Base-by-base conservation (phyloP, 2,888 invertebrate genomes). In the Agriotes lineatus region DNA sequence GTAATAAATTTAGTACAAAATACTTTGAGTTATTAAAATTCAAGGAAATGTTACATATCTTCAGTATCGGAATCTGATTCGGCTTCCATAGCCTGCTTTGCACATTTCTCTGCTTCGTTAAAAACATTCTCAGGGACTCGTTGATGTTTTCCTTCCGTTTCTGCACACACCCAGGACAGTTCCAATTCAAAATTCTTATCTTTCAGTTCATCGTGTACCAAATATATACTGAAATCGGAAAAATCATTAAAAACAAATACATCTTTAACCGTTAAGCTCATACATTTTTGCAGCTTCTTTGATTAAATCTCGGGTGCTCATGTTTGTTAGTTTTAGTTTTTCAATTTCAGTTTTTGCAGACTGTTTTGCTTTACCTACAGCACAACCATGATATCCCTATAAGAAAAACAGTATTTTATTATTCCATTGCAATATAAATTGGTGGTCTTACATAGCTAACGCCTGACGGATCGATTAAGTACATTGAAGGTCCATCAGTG, bases 331-430 rank as follows among this genome's bases (percentile, higher is more conserved):
- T 82, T 96, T 97, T 56, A 98, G 85, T 83, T 99, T 99, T 83
- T 99, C 99, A 81, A 99, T 97, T 88, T 99, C 99, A 50, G 99
- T 99, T 87, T 99, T 99, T 0, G 99, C 99, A 45, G 97, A 95
- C 83, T 99, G 99, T 81, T 97, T 97, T 1, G 99, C 99, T 86
- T 99, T 99, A 62, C 99, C 99, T 74, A 97, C 93, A 6, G 99
- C 97, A 88, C 98, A 98, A 7, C 98, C 99, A 82, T 91, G 93
- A 84, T 97, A 99, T 14, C 98, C 96, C 93, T 96, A 84, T 64
- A 88, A 84, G 69, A 69, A n/a, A n/a, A n/a, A n/a, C n/a, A n/a
- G n/a, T n/a, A n/a, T n/a, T n/a, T n/a, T n/a, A n/a, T n/a, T n/a
- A n/a, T n/a, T n/a, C n/a, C n/a, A n/a, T n/a, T n/a, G n/a, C n/a